Conservation (phyloP, 1,140 invertebrate genomes). For the Heliconius himera region DNA sequence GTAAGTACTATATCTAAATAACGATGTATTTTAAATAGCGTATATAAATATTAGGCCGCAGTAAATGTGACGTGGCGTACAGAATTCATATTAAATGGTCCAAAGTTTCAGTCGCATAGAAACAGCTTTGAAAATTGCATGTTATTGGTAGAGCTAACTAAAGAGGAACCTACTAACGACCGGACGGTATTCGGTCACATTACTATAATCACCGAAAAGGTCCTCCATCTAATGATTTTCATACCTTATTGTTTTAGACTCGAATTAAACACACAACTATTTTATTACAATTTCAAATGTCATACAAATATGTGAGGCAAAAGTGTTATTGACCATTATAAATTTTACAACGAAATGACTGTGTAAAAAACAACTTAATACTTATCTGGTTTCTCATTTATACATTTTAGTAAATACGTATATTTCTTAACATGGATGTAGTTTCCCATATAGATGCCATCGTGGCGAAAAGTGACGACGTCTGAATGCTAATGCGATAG, state of each 20-base stretch:
- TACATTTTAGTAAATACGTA: too few relatives aligned
- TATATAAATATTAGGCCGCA: not conserved
- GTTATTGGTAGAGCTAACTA: constrained; percentile 59
- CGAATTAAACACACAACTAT: constrained; percentile 18
- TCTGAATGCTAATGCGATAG: too few relatives aligned
- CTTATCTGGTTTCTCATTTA: too few relatives aligned
- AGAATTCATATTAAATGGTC: constrained; percentile 58
- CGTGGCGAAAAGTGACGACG: too few relatives aligned
- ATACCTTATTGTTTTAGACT: constrained; percentile 1
- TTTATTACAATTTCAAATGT: constrained; percentile 4
- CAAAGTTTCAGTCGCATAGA: constrained; percentile 55
- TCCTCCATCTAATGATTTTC: too few relatives aligned
- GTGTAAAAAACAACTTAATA: too few relatives aligned
- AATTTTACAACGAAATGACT: too few relatives aligned
- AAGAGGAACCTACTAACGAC: constrained; percentile 61
- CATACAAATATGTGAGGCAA: too few relatives aligned
- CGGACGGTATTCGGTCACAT: constrained; percentile 40
- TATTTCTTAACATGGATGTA: too few relatives aligned
- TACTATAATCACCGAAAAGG: constrained; percentile 32
- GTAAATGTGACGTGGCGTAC: not conserved
- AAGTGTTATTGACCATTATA: too few relatives aligned
- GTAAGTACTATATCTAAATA: too few relatives aligned
- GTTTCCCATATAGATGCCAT: too few relatives aligned
- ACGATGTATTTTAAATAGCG: not conserved
- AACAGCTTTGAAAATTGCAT: constrained; percentile 59